Evolutionary conservation across 2,113 vertebrate species (phyloP).

Genomic region (sheep (Ovis aries)): ARS-UI_Ramb_v3.0 NC_056059.1:105208501-105209000

Average conservation of each 20-base stretch:
- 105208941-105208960: not conserved
- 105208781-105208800: not conserved
- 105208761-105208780: not conserved
- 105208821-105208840: fast-evolving
- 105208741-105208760: not conserved
- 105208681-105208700: not conserved
- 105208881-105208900: fast-evolving
- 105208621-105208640: not conserved
- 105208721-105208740: not conserved
- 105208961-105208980: not conserved
- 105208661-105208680: not conserved
- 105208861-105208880: fast-evolving
- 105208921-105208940: fast-evolving
- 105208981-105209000: no score
- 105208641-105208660: not conserved
- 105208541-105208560: not conserved
- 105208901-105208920: fast-evolving
- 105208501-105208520: not conserved
- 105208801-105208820: not conserved
- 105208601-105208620: not conserved
- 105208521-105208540: not conserved
- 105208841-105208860: fast-evolving
- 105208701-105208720: not conserved
- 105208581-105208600: not conserved
- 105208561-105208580: not conserved